Evolutionary conservation across 2,113 vertebrate species (phyloP).

Genomic region (Channa argus): DNA sequence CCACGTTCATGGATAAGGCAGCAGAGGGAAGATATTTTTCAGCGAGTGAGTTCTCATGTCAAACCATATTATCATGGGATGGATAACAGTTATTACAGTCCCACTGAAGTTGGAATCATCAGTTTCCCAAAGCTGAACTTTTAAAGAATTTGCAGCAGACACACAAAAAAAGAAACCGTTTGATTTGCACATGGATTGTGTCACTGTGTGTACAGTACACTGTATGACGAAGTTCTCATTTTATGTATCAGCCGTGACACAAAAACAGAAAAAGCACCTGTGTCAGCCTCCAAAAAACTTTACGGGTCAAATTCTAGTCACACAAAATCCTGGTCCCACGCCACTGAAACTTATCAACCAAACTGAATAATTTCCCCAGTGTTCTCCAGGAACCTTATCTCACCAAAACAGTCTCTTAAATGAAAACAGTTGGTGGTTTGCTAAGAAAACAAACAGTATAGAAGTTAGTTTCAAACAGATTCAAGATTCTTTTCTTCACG

Average conservation of each 20-base stretch:
- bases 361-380: not conserved
- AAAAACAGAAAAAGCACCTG: too few species aligned
- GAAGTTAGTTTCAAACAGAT: not conserved
- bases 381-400: not conserved
- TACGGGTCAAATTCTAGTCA: not conserved
- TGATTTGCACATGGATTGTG: conserved; percentile 14
- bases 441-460: conserved; percentile 11
- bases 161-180: not conserved
- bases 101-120: not conserved
- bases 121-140: too few species aligned
- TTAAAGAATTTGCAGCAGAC: not conserved
- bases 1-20: conserved; percentile 21
- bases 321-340: not conserved
- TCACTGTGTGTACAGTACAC: not conserved
- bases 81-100: not conserved
- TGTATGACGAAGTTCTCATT: not conserved
- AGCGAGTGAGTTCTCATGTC: not conserved
- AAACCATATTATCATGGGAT: not conserved
- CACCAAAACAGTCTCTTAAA: not conserved
- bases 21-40: not conserved
- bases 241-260: not conserved
- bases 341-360: not conserved
- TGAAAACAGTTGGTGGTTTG: not conserved
- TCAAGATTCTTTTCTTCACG: too few species aligned
- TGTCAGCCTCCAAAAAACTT: not conserved